These are phyloP conservation scores for Vespertilio murinus DNA, from an alignment of 2,797 vertebrate species.

Conservation along the genomic window DNA sequence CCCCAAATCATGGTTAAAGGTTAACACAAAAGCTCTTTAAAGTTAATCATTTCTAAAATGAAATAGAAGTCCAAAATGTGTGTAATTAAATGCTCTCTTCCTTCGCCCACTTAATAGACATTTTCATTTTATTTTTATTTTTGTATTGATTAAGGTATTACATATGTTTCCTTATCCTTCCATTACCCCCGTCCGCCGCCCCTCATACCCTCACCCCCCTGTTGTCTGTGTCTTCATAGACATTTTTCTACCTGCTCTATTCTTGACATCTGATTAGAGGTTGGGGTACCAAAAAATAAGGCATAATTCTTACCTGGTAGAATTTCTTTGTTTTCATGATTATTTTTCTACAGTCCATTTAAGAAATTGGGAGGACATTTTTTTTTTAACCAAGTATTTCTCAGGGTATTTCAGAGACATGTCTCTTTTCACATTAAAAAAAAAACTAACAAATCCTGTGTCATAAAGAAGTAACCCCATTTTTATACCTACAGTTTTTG, in stretches of 20 bases:
- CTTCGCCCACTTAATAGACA: background rate
- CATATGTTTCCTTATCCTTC: no score
- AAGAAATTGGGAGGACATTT: background rate
- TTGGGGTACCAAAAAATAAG: background rate
- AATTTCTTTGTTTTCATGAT: background rate
- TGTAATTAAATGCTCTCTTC: background rate
- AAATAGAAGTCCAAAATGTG: background rate
- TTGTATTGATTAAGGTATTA: no score
- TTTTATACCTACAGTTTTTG: background rate
- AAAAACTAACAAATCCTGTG: background rate
- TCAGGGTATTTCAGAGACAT: background rate
- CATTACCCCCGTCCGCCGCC: no score
- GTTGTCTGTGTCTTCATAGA: no score
- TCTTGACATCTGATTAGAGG: background rate
- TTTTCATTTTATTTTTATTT: background rate
- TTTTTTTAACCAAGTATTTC: background rate
- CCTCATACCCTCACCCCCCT: no score
- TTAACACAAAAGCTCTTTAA: background rate
- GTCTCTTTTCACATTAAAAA: background rate
- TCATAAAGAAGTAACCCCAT: background rate
- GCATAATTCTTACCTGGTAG: background rate
- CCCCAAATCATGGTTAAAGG: background rate
- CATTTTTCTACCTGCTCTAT: background rate
- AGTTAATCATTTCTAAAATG: conserved; percentile 28
- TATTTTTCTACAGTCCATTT: background rate